Evolutionary conservation across 2,888 invertebrate genomes (phyloP).

Genomic region (Tupiocoris notatus): DNA sequence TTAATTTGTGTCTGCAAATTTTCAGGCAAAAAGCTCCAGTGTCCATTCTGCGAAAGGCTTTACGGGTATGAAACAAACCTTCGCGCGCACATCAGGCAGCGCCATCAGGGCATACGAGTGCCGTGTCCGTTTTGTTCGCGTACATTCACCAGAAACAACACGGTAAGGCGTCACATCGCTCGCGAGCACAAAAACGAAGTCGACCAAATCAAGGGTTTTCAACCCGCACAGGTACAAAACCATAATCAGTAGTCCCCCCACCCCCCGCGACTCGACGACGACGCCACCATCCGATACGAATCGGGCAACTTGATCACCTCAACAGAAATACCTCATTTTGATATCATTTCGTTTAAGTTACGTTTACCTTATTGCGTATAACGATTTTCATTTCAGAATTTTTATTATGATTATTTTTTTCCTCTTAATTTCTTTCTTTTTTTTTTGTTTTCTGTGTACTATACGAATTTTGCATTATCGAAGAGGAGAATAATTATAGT

Average conservation of each 20-base stretch:
- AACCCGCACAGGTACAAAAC: constrained; percentile 60
- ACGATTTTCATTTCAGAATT: background rate
- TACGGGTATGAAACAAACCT: constrained; percentile 92
- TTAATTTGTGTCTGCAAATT: too few relatives aligned
- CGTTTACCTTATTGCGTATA: constrained; percentile 42
- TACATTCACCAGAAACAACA: constrained; percentile 89
- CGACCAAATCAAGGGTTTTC: constrained; percentile 63
- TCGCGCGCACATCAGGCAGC: constrained; percentile 85
- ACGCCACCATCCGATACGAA: background rate
- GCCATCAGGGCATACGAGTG: constrained; percentile 88
- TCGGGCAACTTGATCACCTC: constrained; percentile 44
- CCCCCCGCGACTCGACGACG: constrained; percentile 28
- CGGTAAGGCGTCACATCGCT: constrained; percentile 85
- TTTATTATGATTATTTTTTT: constrained; percentile 1
- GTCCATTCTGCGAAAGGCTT: constrained; percentile 86
- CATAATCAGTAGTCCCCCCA: constrained; percentile 61
- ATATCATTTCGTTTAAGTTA: constrained; percentile 45
- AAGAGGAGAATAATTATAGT: background rate
- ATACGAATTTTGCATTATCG: constrained; percentile 6
- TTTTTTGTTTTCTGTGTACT: constrained; percentile 43
- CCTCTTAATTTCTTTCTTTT: constrained; percentile 14
- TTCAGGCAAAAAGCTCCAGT: constrained; percentile 86
- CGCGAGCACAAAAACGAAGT: constrained; percentile 80
- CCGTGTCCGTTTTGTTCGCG: constrained; percentile 88
- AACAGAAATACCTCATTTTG: constrained; percentile 49